These are phyloP conservation scores for Cydia pomonella DNA, from an alignment of 1,140 invertebrate species.

Conservation along the genomic window DNA sequence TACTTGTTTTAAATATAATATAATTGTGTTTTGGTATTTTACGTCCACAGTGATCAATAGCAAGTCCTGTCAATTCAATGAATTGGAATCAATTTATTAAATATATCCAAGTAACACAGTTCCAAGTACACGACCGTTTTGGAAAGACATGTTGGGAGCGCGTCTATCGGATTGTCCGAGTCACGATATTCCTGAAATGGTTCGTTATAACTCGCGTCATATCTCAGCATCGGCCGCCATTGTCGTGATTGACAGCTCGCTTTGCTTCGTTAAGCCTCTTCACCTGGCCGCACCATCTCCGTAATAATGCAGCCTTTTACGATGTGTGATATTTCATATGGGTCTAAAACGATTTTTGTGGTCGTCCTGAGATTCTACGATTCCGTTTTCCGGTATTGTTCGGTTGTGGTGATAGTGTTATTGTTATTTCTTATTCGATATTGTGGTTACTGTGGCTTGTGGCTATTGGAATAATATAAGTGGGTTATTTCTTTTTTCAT, in stretches of 20 bases:
- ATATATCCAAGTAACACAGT: neutral
- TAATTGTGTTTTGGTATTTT: neutral
- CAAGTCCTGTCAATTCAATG: neutral
- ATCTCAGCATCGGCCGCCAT: conserved; percentile 24
- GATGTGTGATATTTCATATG: conserved; percentile 56
- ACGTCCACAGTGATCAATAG: no score
- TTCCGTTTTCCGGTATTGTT: neutral
- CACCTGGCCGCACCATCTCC: conserved; percentile 41
- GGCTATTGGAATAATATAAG: neutral
- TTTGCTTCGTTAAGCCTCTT: conserved; percentile 51
- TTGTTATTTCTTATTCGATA: neutral
- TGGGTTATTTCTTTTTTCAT: neutral
- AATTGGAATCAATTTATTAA: neutral
- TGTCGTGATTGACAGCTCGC: conserved; percentile 53
- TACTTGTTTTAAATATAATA: neutral
- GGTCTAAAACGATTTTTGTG: conserved; percentile 43
- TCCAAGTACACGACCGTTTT: neutral
- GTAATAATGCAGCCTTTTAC: conserved; percentile 49
- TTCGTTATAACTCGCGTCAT: conserved; percentile 15
- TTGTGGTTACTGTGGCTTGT: neutral
- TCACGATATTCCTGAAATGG: conserved; percentile 25
- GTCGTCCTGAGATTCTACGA: conserved; percentile 26
- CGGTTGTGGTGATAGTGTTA: neutral
- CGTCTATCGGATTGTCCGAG: conserved; percentile 1
- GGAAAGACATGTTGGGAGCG: neutral